These are phyloP conservation scores for Leucopternis melanops DNA, from an alignment of 2,113 vertebrate genomes.

Conservation along the genomic window DNA sequence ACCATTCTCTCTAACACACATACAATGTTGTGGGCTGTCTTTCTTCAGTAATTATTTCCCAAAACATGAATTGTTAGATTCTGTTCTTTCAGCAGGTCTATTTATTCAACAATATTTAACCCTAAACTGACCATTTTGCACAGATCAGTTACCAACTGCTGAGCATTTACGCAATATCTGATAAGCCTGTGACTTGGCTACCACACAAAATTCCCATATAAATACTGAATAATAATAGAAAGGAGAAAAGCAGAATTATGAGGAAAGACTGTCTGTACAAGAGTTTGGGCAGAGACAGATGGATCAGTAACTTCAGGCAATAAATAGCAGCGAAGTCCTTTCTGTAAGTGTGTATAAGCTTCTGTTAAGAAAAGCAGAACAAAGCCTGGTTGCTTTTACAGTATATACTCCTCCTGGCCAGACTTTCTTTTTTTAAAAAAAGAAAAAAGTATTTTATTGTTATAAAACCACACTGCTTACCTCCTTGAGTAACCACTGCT, in stretches of 20 bases:
- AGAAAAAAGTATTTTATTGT: not conserved
- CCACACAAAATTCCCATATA: not conserved
- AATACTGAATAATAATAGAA: not conserved
- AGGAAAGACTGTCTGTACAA: not conserved
- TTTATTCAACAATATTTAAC: constrained; percentile 63
- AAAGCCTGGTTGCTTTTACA: not conserved
- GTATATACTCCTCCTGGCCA: not conserved
- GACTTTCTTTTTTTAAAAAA: not conserved
- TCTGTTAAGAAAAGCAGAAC: not conserved
- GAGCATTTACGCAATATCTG: not conserved
- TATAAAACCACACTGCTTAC: not conserved
- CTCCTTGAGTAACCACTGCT: not conserved
- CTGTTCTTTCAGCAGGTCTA: constrained; percentile 39
- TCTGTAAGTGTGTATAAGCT: not conserved
- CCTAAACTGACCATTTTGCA: constrained; percentile 10
- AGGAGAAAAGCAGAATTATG: not conserved
- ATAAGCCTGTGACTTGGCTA: not conserved
- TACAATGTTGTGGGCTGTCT: constrained; percentile 62
- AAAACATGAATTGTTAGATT: constrained; percentile 25
- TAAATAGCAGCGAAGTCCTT: constrained; percentile 29
- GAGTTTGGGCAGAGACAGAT: constrained; percentile 9
- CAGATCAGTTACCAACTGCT: not conserved
- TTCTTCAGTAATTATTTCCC: constrained; percentile 41
- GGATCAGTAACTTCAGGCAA: constrained; percentile 32
- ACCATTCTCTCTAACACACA: constrained; percentile 57